phyloP scores from a whole-genome alignment of 92 coral and sea anemone genomes.

The Heteractis magnifica region DNA sequence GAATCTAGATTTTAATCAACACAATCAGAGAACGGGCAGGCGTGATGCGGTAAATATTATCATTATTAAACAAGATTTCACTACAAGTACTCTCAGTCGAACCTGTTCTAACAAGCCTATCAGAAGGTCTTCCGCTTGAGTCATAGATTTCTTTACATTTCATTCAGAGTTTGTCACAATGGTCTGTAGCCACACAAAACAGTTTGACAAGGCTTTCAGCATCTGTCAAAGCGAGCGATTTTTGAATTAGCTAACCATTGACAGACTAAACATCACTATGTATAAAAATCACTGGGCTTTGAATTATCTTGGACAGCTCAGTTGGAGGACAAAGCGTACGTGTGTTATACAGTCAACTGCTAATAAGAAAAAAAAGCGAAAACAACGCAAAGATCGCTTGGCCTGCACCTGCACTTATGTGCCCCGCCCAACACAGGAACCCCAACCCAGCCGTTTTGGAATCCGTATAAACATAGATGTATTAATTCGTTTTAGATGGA shows the following conservation, averaged over 20 bases:
- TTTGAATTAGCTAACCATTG: neutral
- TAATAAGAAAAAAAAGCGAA: neutral
- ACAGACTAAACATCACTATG: constrained; percentile 1
- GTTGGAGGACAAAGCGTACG: neutral
- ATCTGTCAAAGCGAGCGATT: neutral
- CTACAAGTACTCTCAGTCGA: neutral
- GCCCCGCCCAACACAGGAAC: constrained; percentile 24
- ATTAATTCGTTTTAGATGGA: too few relatives aligned
- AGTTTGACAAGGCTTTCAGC: neutral
- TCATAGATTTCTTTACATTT: constrained; percentile 3
- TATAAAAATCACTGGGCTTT: neutral
- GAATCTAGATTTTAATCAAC: neutral
- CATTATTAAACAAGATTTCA: neutral
- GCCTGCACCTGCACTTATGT: neutral
- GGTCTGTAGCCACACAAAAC: neutral
- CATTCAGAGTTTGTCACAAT: constrained; percentile 1
- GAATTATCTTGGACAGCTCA: neutral
- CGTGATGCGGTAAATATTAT: constrained; percentile 13
- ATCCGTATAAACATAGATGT: neutral
- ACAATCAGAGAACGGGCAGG: neutral
- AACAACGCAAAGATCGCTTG: neutral
- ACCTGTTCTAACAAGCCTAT: constrained; percentile 3
- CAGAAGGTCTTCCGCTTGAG: constrained; percentile 11
- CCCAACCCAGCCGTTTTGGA: neutral
- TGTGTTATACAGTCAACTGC: neutral